Conservation (phyloP, 2,888 invertebrate genomes). For the Dorcus hopei region DNA sequence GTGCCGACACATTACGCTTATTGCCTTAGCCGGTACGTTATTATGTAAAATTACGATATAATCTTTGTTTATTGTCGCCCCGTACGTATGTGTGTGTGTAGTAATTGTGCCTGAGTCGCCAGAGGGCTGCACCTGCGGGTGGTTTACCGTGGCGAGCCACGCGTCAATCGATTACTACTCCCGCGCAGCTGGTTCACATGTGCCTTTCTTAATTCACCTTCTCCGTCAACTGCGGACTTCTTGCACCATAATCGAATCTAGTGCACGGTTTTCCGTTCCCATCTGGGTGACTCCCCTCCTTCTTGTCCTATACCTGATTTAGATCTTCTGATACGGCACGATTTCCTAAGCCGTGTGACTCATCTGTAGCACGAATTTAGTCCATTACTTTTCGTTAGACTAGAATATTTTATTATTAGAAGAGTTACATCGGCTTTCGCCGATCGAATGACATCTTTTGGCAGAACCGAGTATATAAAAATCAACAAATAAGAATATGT, state of each 20-base stretch:
- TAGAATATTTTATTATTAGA: too few relatives aligned
- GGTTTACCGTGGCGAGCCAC: constrained; percentile 36
- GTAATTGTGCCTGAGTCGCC: constrained; percentile 16
- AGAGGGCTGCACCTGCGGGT: constrained; percentile 32
- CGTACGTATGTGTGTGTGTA: background rate
- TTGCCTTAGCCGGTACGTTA: background rate
- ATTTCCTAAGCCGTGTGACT: constrained; percentile 5
- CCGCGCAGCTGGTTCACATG: constrained; percentile 36
- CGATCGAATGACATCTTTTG: too few relatives aligned
- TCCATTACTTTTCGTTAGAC: background rate
- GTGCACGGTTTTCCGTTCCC: constrained; percentile 1
- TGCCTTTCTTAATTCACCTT: constrained; percentile 30
- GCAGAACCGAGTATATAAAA: too few relatives aligned
- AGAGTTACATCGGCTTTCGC: too few relatives aligned
- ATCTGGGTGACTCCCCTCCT: background rate
- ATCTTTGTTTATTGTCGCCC: background rate
- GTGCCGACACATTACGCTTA: background rate
- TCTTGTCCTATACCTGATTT: background rate
- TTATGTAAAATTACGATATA: constrained; percentile 1
- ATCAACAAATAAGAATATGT: too few relatives aligned
- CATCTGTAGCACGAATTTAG: constrained; percentile 1
- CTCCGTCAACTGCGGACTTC: constrained; percentile 10
- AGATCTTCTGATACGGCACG: constrained; percentile 4
- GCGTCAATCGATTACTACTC: constrained; percentile 41
- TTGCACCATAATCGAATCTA: constrained; percentile 8